Evolutionary conservation across 2,888 invertebrate genomes (phyloP).

Genomic region (Pristionchus exspectatus): DNA sequence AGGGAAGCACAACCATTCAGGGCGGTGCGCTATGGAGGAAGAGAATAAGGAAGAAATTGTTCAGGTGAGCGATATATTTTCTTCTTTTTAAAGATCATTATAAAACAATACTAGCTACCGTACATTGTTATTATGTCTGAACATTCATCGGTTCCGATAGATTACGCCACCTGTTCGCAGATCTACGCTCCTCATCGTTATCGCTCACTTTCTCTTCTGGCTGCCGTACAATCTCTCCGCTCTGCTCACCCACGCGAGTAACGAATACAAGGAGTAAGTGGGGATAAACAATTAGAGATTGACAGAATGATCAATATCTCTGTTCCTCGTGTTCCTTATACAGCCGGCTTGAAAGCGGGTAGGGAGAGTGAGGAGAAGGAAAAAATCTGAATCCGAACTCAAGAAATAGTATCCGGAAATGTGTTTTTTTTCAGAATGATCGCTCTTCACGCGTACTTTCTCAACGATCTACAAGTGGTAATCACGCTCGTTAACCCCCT

Average conservation of each 20-base stretch:
- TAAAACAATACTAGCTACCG: too few species aligned
- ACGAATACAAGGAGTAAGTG: slow-evolving; percentile 64
- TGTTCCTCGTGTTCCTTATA: too few species aligned
- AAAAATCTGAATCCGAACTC: too few species aligned
- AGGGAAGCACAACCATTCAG: background rate
- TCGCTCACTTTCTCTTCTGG: slow-evolving; percentile 77
- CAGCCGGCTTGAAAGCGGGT: too few species aligned
- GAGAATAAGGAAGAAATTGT: slow-evolving; percentile 39
- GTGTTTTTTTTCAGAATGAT: slow-evolving; percentile 62
- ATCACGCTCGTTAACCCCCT: slow-evolving; percentile 78
- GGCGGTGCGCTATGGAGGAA: slow-evolving; percentile 34
- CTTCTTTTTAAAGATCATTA: too few species aligned
- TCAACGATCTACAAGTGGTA: slow-evolving; percentile 77
- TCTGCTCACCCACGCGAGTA: slow-evolving; percentile 71
- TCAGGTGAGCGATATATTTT: slow-evolving; percentile 49
- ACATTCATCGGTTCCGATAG: too few species aligned
- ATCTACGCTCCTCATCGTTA: slow-evolving; percentile 74
- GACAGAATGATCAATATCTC: too few species aligned
- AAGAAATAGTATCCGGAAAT: too few species aligned
- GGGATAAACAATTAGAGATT: background rate
- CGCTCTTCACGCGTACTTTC: slow-evolving; percentile 70
- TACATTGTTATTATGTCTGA: too few species aligned
- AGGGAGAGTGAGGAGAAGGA: too few species aligned
- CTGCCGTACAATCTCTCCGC: slow-evolving; percentile 76
- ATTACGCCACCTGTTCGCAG: too few species aligned